Evolutionary conservation across 2,113 vertebrate species (phyloP).

Genomic region (Pogona vitticeps): DNA sequence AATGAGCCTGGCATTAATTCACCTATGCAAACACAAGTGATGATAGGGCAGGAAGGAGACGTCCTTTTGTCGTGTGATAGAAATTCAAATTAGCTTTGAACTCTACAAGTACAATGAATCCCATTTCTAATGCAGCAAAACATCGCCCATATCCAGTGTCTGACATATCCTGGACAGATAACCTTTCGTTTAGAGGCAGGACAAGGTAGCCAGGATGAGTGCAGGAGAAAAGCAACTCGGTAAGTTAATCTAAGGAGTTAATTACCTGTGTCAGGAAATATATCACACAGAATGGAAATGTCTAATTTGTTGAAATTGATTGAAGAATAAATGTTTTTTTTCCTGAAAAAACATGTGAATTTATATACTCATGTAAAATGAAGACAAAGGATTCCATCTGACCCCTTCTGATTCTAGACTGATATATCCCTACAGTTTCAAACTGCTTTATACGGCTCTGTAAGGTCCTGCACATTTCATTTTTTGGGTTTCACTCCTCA

Average conservation of each 20-base stretch:
- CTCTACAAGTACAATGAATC: constrained; percentile 24
- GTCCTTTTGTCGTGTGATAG: constrained; percentile 43
- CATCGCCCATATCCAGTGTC: not conserved
- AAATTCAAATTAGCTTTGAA: constrained; percentile 59
- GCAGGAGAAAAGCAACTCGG: constrained; percentile 62
- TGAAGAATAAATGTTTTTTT: constrained; percentile 56
- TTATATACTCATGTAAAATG: constrained; percentile 22
- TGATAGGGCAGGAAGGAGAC: constrained; percentile 50
- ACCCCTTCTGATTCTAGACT: no score
- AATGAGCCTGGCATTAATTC: constrained; percentile 52
- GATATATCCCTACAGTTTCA: no score
- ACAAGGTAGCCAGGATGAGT: constrained; percentile 22
- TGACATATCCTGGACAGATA: constrained; percentile 40
- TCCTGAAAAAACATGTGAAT: constrained; percentile 16
- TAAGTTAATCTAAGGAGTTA: constrained; percentile 69
- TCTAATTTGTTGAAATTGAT: constrained; percentile 66
- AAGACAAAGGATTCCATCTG: constrained; percentile 12
- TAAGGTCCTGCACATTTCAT: no score
- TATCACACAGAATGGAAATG: constrained; percentile 62
- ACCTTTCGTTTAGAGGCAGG: constrained; percentile 19
- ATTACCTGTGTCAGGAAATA: constrained; percentile 61
- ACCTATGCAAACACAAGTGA: constrained; percentile 36
- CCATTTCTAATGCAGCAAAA: constrained; percentile 30
- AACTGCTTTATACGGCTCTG: no score
- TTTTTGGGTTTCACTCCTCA: no score